Evolutionary conservation across 2,797 vertebrate species (phyloP), one percentile per base, ranked within the genome.

Genomic region (Darevskia nairensis): DNA sequence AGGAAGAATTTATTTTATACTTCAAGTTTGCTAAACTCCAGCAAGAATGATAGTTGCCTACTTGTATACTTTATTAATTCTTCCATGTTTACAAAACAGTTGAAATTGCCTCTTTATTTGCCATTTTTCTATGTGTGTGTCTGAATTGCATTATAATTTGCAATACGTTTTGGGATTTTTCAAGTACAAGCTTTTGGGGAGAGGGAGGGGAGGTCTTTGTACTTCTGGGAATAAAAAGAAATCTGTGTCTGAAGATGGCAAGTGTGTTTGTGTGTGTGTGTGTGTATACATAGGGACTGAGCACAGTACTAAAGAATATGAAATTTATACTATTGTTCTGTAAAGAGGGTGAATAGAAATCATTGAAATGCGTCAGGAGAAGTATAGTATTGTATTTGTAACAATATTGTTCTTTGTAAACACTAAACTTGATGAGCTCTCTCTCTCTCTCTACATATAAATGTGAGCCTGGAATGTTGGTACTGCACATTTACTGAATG

Each of bases 401-500:
- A 97, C 93, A 93, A 97, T 95, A 96, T 96, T 69, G 96, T 96
- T 96, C 96, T 97, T 97, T 97, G 96, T 97, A 96, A 96, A 97
- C 95, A 96, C 92, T 94, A 90, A 96, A 94, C 93, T 94, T 94
- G 85, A 95, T 92, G 92, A 97, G 95, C 94, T 96, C 95, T 97
- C 8, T 96, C 96, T 95, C 94, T 96, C 93, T 95, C 93, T 21
- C 59, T 32, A 50, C 68, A 68, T 93, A 95, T 85, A 95, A 94
- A 96, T 95, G 92, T 96, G 96, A 96, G 95, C 96, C 97, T 97
- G 96, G 97, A 97, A 97, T 98, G 96, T 98, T 95, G 96, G 96
- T 96, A 96, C 96, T 97, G 95, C 97, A 98, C 98, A 98, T 96
- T 96, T 97, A 96, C 95, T 98, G 98, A 98, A 98, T 98, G 98